phyloP scores from a whole-genome alignment of 2,113 vertebrate genomes.

The Tetraodon nigroviridis region DNA sequence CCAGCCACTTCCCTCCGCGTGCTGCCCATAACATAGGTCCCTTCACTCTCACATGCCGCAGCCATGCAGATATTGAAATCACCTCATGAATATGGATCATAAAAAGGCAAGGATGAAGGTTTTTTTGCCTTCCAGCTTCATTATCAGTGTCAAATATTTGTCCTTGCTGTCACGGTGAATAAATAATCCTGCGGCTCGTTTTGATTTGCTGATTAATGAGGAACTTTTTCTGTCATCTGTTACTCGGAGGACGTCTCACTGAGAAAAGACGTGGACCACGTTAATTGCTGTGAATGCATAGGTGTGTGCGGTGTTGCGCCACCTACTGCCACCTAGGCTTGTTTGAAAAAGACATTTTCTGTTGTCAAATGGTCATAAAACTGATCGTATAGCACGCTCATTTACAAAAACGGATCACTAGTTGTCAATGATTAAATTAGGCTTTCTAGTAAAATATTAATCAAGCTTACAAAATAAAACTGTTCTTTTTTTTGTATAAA shows the following conservation, averaged over 20 bases:
- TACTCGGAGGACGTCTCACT: conserved; percentile 26
- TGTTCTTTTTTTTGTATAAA: background rate
- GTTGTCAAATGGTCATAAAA: too few species aligned
- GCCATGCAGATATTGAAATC: conserved; percentile 33
- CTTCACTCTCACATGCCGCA: conserved; percentile 1
- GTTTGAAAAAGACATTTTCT: too few species aligned
- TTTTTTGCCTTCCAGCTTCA: conserved; percentile 26
- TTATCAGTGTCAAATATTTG: conserved; percentile 49
- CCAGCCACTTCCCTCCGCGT: too few species aligned
- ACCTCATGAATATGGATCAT: conserved; percentile 42
- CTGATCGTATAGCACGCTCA: too few species aligned
- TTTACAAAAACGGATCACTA: too few species aligned
- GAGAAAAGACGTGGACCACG: background rate
- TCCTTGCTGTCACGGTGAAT: conserved; percentile 40
- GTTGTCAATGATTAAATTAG: too few species aligned
- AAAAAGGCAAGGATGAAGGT: conserved; percentile 22
- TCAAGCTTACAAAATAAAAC: too few species aligned
- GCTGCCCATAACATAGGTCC: conserved; percentile 19
- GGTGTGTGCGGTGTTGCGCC: too few species aligned
- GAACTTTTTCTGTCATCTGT: conserved; percentile 38
- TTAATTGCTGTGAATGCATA: too few species aligned
- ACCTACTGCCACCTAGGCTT: too few species aligned
- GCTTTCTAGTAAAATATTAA: too few species aligned
- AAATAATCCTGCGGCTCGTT: conserved; percentile 24
- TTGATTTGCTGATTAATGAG: conserved; percentile 33